phyloP scores from a whole-genome alignment of 2,797 vertebrate species.

The Ptychadena robeensis region DNA sequence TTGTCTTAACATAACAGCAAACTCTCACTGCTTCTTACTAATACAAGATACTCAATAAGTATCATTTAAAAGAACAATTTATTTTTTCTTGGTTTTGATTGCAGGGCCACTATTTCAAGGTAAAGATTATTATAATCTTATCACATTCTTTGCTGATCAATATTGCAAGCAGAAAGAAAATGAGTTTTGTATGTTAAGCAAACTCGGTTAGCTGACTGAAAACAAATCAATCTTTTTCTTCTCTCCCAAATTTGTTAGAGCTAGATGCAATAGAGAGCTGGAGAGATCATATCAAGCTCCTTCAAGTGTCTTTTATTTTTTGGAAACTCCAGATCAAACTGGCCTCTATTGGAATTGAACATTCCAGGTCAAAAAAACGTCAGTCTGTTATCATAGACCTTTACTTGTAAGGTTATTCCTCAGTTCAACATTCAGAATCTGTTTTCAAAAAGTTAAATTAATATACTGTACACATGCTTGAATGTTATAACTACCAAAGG shows the following conservation, averaged over 20 bases:
- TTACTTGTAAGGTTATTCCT: too few relatives aligned
- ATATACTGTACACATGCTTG: too few relatives aligned
- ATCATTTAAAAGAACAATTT: constrained; percentile 56
- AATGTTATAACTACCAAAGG: too few relatives aligned
- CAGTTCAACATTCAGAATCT: too few relatives aligned
- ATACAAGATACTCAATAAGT: constrained; percentile 50
- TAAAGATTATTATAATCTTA: constrained; percentile 62
- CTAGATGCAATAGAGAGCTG: constrained; percentile 45
- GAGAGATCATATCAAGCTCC: constrained; percentile 55
- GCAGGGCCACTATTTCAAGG: constrained; percentile 49
- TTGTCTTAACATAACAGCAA: constrained; percentile 28
- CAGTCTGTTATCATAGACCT: too few relatives aligned
- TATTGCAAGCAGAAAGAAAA: constrained; percentile 62
- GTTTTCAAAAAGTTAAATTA: too few relatives aligned
- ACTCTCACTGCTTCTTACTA: neutral
- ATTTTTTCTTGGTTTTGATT: constrained; percentile 55
- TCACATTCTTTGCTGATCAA: constrained; percentile 62
- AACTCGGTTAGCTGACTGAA: constrained; percentile 51
- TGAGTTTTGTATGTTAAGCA: constrained; percentile 62
- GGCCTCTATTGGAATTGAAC: constrained; percentile 28
- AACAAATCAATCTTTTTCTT: constrained; percentile 60
- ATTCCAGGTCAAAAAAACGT: constrained; percentile 31
- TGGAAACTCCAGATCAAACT: constrained; percentile 32
- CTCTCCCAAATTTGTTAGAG: constrained; percentile 54
- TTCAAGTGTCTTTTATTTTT: constrained; percentile 42